phyloP scores from a whole-genome alignment of 2,113 vertebrate species.

The Dendrocopos noguchii region DNA sequence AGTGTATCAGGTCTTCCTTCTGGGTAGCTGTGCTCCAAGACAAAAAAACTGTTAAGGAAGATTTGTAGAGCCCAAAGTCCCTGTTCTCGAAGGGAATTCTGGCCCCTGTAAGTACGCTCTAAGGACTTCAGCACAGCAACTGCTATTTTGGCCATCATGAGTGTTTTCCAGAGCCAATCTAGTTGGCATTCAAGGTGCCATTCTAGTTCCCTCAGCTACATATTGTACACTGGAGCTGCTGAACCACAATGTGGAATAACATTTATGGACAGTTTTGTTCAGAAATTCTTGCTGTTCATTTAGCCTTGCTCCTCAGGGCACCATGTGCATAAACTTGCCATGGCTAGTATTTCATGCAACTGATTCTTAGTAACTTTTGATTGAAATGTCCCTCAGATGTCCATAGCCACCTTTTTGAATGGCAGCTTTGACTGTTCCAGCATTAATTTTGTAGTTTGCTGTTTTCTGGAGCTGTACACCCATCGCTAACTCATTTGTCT shows the following conservation, averaged over 20 bases:
- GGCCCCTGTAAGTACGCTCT: not conserved
- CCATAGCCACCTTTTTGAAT: not conserved
- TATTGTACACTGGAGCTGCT: not conserved
- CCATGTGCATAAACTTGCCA: not conserved
- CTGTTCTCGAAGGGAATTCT: not conserved
- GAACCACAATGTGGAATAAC: not conserved
- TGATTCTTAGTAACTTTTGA: not conserved
- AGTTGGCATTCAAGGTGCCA: not conserved
- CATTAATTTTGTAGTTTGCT: not conserved
- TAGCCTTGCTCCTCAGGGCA: not conserved
- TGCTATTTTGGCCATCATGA: not conserved
- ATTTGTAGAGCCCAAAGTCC: not conserved
- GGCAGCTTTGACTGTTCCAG: not conserved
- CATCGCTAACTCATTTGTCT: conserved; percentile 48
- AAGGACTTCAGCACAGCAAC: not conserved
- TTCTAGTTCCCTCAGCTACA: not conserved
- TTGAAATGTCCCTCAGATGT: not conserved
- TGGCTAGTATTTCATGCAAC: not conserved
- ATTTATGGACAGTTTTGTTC: not conserved
- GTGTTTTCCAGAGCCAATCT: not conserved
- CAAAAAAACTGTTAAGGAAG: not conserved
- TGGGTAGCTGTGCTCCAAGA: not conserved
- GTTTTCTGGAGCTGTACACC: conserved; percentile 45
- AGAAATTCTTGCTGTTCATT: not conserved
- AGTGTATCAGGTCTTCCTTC: not conserved